phyloP scores from a whole-genome alignment of 2,113 vertebrate species.

The Ardeotis arabs region DNA sequence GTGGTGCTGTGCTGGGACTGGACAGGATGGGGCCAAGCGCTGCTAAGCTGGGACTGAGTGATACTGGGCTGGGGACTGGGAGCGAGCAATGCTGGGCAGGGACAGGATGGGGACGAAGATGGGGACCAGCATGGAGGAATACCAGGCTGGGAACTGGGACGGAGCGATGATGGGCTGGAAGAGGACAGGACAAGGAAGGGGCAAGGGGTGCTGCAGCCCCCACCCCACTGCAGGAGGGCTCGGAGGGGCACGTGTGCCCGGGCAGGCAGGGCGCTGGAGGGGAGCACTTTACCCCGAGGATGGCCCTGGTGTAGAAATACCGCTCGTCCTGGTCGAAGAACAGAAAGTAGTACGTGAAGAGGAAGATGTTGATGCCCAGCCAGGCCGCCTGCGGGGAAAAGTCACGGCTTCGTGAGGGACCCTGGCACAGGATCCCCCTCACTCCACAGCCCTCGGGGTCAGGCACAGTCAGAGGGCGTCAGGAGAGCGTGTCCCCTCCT shows the following conservation, averaged over 20 bases:
- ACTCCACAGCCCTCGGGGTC: accelerated
- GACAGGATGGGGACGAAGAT: not conserved
- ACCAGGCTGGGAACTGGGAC: accelerated
- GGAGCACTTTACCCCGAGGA: slow-evolving; percentile 83
- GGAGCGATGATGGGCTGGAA: not conserved
- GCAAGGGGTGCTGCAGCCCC: not conserved
- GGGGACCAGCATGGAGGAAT: not conserved
- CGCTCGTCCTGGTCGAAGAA: slow-evolving; percentile 73
- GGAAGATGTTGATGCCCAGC: slow-evolving; percentile 88
- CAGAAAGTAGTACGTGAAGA: slow-evolving; percentile 85
- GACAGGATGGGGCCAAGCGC: not conserved
- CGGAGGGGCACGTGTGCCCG: accelerated
- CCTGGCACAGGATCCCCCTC: accelerated
- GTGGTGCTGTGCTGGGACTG: not conserved
- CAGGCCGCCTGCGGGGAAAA: slow-evolving; percentile 76
- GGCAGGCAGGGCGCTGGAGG: not conserved
- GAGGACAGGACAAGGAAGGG: not conserved
- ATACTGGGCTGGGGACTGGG: not conserved
- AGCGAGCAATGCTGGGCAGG: not conserved
- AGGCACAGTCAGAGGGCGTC: accelerated
- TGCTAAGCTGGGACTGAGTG: no score
- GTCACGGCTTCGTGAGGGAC: not conserved
- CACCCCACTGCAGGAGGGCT: not conserved
- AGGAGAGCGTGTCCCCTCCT: accelerated
- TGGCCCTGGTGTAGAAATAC: slow-evolving; percentile 87